phyloP scores from a whole-genome alignment of 2,797 vertebrate species.

The Enteromius paludinosus region DNA sequence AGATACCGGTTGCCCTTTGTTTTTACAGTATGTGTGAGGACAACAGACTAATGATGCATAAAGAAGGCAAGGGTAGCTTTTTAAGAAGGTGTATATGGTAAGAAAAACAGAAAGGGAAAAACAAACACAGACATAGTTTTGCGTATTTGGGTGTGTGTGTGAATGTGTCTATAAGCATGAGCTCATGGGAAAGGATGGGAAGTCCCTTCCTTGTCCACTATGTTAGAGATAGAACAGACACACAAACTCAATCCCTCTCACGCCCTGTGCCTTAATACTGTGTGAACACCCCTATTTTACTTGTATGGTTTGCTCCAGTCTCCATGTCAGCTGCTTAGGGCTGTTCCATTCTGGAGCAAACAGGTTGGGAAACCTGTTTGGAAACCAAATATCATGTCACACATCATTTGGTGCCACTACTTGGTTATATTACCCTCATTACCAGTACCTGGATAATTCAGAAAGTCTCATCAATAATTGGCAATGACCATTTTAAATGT shows the following conservation, averaged over 20 bases:
- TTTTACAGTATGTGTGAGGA: slow-evolving; percentile 26
- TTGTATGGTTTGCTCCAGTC: slow-evolving; percentile 47
- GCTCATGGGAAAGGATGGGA: slow-evolving; percentile 55
- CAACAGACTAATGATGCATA: slow-evolving; percentile 26
- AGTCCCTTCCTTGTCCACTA: slow-evolving; percentile 47
- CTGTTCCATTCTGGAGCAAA: slow-evolving; percentile 47
- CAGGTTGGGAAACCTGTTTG: slow-evolving; percentile 25
- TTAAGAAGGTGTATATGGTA: slow-evolving; percentile 51
- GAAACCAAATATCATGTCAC: not conserved
- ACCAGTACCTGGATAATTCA: not conserved
- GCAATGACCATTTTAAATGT: not conserved
- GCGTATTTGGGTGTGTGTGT: slow-evolving; percentile 49
- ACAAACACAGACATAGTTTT: slow-evolving; percentile 17
- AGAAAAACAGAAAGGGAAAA: slow-evolving; percentile 39
- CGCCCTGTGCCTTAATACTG: slow-evolving; percentile 55
- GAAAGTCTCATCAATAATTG: not conserved
- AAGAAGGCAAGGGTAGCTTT: slow-evolving; percentile 36
- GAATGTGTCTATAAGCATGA: slow-evolving; percentile 52
- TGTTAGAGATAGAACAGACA: slow-evolving; percentile 59
- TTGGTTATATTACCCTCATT: not conserved
- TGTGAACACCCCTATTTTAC: slow-evolving; percentile 41
- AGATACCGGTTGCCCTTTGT: not conserved
- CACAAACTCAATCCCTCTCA: slow-evolving; percentile 62
- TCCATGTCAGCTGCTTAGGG: slow-evolving; percentile 57
- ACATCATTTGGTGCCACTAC: not conserved